Base-by-base conservation (phyloP, 2,888 invertebrate species). In the Scaptodrosophila latifasciaeformis region DNA sequence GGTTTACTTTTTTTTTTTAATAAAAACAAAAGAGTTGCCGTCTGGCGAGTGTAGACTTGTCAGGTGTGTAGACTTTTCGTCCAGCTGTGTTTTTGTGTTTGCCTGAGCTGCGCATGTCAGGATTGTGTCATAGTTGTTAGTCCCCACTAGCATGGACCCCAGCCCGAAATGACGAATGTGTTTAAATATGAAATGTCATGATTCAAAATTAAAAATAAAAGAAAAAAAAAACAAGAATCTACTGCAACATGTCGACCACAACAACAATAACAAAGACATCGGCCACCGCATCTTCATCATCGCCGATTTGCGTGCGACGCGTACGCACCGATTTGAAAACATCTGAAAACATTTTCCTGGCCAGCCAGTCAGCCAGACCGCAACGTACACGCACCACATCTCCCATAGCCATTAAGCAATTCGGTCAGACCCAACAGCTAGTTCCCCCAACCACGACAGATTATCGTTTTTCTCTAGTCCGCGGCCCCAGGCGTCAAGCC, bases 301-400 rank as follows among this genome's bases (percentile, higher is more conserved):
- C 86, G 31, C 85, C 85, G 39, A 77, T 79, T 56, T 77, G 84
- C 59, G 85, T 82, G 62, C 81, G 86, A 49, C 84, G 86, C 29
- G 82, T 86, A 50, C 84, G 85, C 64, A 86, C 86, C 49, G 86
- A 86, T 70, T 70, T 86, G 48, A 82, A 83, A 63, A 86, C 86
- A n/a, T 86, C 86, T 2, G 82, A 86, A 63, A 86, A 86, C 65
- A 56, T 83, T 43, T 86, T 85, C 51, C 74, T 86, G 30, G 63
- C 62, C 40, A 59, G 67, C 9, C 72, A 68, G 48, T 65, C 65
- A 24, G 54, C 64, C 21, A 65, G 65, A 34, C 59, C 63, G 45
- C 71, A 75, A 15, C 70, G 70, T 31, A 65, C 65, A 13, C 62
- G 71, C 50, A 65, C 68, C 47, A 66, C 68, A 10, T 79, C 82